Evolutionary conservation across 1,140 invertebrate species (phyloP).

Genomic region (Cydia splendana): DNA sequence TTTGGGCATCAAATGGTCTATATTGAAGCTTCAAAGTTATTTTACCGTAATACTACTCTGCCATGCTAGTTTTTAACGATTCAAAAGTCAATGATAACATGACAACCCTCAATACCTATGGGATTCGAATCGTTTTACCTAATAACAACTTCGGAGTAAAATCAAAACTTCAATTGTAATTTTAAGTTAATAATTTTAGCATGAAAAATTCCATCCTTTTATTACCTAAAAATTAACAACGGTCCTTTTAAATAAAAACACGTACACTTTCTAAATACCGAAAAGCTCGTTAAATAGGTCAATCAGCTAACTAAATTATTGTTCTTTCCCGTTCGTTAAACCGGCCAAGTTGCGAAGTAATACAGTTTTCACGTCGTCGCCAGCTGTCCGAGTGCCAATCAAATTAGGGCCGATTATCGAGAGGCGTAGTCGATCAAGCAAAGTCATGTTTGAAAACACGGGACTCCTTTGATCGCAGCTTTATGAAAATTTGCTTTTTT

Average conservation of each 20-base stretch:
- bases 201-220: neutral
- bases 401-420: constrained; percentile 69
- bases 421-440: constrained; percentile 43
- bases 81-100: too few relatives aligned
- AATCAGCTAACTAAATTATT: constrained; percentile 49
- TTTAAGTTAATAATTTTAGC: neutral
- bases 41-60: too few relatives aligned
- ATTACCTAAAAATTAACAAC: neutral
- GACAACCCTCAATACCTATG: too few relatives aligned
- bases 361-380: constrained; percentile 59
- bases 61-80: too few relatives aligned
- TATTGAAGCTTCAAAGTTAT: too few relatives aligned
- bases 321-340: constrained; percentile 48
- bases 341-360: constrained; percentile 51
- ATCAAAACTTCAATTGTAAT: neutral
- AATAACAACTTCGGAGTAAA: too few relatives aligned
- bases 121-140: too few relatives aligned
- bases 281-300: constrained; percentile 39
- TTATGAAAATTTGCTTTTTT: neutral
- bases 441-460: constrained; percentile 18
- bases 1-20: too few relatives aligned
- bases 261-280: neutral
- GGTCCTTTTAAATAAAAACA: neutral
- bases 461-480: neutral
- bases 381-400: constrained; percentile 65